Evolutionary conservation across 1,140 invertebrate genomes (phyloP).

Genomic region (Monochamus saltuarius): DNA sequence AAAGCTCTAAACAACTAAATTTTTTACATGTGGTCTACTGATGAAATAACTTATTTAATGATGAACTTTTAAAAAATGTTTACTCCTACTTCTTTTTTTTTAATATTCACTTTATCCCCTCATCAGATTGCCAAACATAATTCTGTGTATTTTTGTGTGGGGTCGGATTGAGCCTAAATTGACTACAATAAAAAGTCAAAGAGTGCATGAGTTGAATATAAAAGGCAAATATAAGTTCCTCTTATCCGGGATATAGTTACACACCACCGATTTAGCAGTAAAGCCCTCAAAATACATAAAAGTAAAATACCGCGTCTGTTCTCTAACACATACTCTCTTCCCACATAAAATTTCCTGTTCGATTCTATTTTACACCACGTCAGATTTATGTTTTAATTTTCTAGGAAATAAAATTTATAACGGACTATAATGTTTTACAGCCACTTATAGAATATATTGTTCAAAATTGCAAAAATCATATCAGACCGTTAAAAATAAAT

Average conservation of each 20-base stretch:
- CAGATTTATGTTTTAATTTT: background rate
- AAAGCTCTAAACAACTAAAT: too few species aligned
- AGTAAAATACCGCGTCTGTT: slow-evolving; percentile 31
- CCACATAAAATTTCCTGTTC: background rate
- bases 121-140: too few species aligned
- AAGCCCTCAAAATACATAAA: slow-evolving; percentile 38
- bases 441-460: background rate
- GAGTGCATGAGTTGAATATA: slow-evolving; percentile 25
- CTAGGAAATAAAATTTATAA: too few species aligned
- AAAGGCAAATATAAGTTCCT: slow-evolving; percentile 24
- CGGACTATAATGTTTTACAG: background rate
- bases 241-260: slow-evolving; percentile 25
- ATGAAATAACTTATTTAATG: too few species aligned
- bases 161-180: slow-evolving; percentile 14
- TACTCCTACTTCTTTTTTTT: too few species aligned
- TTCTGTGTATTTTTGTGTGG: too few species aligned
- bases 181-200: slow-evolving; percentile 28
- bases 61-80: too few species aligned
- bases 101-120: too few species aligned
- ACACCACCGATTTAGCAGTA: slow-evolving; percentile 34
- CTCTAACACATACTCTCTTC: background rate
- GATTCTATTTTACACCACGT: slow-evolving; percentile 2
- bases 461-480: background rate
- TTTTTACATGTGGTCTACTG: too few species aligned
- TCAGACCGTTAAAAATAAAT: too few species aligned